A percentile compares a stretch with the other conserved stretches of the same genome.
These are phyloP conservation scores for Aphelenchoides besseyi DNA, from an alignment of 1,140 invertebrate species.

Conservation along the genomic window DNA sequence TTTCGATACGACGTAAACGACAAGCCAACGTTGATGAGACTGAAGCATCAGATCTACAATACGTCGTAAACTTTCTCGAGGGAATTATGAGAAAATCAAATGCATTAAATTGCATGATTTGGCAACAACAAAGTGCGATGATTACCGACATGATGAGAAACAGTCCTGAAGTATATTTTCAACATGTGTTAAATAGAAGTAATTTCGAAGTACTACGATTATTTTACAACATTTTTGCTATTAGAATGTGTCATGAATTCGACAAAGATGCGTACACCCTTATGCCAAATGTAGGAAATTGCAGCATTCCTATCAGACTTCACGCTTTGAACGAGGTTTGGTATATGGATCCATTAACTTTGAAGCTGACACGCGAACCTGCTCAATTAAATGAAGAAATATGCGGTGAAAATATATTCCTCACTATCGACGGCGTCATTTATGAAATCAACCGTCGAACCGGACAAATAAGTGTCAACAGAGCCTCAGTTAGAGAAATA, in stretches of 20 bases:
- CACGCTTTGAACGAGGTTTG: not conserved
- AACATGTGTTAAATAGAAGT: not conserved
- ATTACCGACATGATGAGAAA: not conserved
- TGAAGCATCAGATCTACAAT: not conserved
- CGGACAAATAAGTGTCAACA: not conserved
- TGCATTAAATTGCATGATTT: not conserved
- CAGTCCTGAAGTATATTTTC: not conserved
- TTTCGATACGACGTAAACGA: not conserved
- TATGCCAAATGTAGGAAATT: not conserved
- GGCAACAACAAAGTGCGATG: not conserved
- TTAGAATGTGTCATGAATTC: not conserved
- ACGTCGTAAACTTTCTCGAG: not conserved
- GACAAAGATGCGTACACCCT: not conserved
- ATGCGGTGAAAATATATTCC: not conserved
- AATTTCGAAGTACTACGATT: not conserved
- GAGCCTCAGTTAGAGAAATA: not conserved
- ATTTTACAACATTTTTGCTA: not conserved
- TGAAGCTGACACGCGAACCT: not conserved
- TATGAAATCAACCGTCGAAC: not conserved
- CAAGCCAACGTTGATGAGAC: not conserved
- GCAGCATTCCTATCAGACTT: not conserved
- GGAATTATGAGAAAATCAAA: not conserved
- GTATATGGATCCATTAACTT: not conserved
- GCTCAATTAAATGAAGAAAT: not conserved
- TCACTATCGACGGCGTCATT: not conserved